phyloP scores from a whole-genome alignment of 2,888 invertebrate genomes.

The Mesoligia furuncula region DNA sequence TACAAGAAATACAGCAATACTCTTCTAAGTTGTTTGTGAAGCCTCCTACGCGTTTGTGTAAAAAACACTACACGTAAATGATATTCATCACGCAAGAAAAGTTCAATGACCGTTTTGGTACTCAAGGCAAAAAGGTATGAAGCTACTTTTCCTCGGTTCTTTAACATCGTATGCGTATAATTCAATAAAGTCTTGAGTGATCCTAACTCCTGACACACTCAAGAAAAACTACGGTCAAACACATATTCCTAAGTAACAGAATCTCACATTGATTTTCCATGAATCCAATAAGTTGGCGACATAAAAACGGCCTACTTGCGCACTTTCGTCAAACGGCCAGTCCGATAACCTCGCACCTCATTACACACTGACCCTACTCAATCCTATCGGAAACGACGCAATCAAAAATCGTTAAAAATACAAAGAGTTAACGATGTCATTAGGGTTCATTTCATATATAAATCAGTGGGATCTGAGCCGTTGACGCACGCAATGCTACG shows the following conservation, averaged over 20 bases:
- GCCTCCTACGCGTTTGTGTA: neutral
- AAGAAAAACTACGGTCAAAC: constrained; percentile 45
- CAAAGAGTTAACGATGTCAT: constrained; percentile 77
- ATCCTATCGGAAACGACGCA: constrained; percentile 62
- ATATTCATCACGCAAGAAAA: constrained; percentile 25
- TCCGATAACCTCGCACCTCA: constrained; percentile 61
- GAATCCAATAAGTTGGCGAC: constrained; percentile 46
- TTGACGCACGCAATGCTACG: constrained; percentile 68
- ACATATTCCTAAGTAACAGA: constrained; percentile 49
- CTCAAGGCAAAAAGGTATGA: constrained; percentile 12
- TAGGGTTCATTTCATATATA: constrained; percentile 76
- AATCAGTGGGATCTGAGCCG: constrained; percentile 71
- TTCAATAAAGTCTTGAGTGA: constrained; percentile 37
- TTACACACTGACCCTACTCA: constrained; percentile 60
- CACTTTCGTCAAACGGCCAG: constrained; percentile 41
- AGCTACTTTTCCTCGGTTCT: constrained; percentile 17
- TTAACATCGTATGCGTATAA: constrained; percentile 16
- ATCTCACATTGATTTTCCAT: constrained; percentile 35
- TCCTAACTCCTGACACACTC: constrained; percentile 30
- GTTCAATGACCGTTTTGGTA: constrained; percentile 8
- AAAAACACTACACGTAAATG: constrained; percentile 4
- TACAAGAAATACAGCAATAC: neutral
- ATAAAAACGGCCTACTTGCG: constrained; percentile 43
- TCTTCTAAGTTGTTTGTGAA: constrained; percentile 2
- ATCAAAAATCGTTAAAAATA: constrained; percentile 72